Evolutionary conservation across 2,797 vertebrate genomes (phyloP), one percentile per base, ranked within the genome.

Genomic region (Oreochromis mossambicus): DNA sequence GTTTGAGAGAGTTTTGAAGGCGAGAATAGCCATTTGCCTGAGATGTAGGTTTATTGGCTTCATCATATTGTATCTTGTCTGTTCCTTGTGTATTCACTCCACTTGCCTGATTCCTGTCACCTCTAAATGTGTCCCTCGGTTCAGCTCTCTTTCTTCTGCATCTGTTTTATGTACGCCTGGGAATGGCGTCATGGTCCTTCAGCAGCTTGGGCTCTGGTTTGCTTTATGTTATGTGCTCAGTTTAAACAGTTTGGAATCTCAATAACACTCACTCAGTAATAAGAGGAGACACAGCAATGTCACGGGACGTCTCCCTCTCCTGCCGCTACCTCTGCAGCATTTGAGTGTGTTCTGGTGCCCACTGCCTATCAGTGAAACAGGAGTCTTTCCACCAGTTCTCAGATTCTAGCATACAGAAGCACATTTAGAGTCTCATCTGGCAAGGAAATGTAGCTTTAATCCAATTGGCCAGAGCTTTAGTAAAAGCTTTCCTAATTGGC

Each of bases 401-500:
- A 87, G 79, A 91, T 94, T 95, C 92, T 91, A 91, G 91, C 93
- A 91, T 83, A 92, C 90, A 92, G 85, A 92, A 93, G 93, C 94
- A 94, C 93, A 93, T 94, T 95, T 91, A 77, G 81, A 88, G 86
- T 91, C 88, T 92, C 88, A 84, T 92, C 86, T 92, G 91, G 89
- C 85, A 82, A 83, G 88, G 90, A 92, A 94, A 91, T 88, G 89
- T 86, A 93, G 90, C 87, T 77, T 76, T 94, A 92, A 95, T 95
- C 87, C 92, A 94, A 94, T 95, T 94, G 95, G 94, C 90, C 87
- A 85, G 36, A 83, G 87, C 86, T 87, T 93, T 92, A 95, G 94
- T 94, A 95, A 95, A 95, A 94, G 93, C 89, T 61, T 85, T 90
- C 82, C 91, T 94, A 93, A 95, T 95, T 95, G 95, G 93, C 86